phyloP scores from a whole-genome alignment of 2,113 vertebrate species.

The Cinclus cinclus region DNA sequence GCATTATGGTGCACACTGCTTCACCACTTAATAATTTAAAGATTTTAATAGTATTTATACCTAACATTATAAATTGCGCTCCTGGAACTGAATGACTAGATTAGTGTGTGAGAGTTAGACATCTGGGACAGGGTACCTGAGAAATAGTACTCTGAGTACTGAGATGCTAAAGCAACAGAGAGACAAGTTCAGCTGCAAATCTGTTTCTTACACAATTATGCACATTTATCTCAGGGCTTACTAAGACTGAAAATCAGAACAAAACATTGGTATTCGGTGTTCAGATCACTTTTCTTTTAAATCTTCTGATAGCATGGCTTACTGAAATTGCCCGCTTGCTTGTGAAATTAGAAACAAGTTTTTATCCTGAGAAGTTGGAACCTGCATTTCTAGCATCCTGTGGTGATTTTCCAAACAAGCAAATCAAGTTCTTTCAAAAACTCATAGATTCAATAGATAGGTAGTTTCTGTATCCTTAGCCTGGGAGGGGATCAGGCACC shows the following conservation, averaged over 20 bases:
- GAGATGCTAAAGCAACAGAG: not conserved
- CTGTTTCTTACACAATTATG: not conserved
- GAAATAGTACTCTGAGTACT: not conserved
- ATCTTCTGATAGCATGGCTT: not conserved
- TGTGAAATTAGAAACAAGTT: not conserved
- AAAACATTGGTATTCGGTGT: not conserved
- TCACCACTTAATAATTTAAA: not conserved
- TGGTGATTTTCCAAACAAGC: not conserved
- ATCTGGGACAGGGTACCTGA: not conserved
- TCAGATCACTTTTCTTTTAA: not conserved
- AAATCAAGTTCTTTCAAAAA: not conserved
- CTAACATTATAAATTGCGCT: not conserved
- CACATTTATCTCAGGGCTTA: not conserved
- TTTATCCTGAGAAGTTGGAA: not conserved
- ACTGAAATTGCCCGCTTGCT: not conserved
- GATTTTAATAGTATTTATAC: not conserved
- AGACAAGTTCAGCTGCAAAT: not conserved
- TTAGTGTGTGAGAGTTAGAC: not conserved
- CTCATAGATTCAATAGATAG: not conserved
- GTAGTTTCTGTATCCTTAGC: not conserved
- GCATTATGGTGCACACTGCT: not conserved
- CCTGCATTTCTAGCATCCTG: not conserved
- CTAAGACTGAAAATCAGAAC: not conserved
- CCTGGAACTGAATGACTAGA: not conserved
- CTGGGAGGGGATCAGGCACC: not conserved